A percentile compares a stretch with the other conserved stretches of the same genome.
Conservation (phyloP, 2,888 invertebrate genomes). For the Acleris literana region DNA sequence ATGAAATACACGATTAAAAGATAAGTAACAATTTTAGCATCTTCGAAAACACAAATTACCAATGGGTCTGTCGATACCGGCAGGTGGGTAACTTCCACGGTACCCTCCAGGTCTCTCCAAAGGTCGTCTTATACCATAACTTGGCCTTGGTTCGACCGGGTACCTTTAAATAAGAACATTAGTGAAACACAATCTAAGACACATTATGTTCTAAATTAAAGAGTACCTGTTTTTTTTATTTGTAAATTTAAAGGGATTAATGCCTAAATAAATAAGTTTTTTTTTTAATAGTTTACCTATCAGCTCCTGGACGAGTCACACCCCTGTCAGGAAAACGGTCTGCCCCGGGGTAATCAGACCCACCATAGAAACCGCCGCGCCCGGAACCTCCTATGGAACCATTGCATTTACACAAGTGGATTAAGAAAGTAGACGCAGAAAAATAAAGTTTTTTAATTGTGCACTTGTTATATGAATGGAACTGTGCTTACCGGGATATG, state of each 20-base stretch:
- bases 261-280: too few species aligned
- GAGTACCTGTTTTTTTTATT: too few species aligned
- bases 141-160: conserved; percentile 73
- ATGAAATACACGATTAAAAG: too few species aligned
- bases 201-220: background rate
- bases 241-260: too few species aligned
- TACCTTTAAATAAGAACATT: conserved; percentile 52
- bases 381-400: conserved; percentile 62
- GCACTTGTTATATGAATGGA: conserved; percentile 20
- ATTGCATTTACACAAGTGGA: conserved; percentile 19
- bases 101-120: conserved; percentile 78
- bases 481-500: conserved; percentile 76
- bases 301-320: conserved; percentile 71
- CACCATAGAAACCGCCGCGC: conserved; percentile 71
- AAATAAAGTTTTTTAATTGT: background rate
- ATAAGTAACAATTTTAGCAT: background rate
- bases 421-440: background rate
- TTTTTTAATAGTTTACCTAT: conserved; percentile 58
- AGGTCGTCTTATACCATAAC: conserved; percentile 65
- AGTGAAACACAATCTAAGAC: background rate
- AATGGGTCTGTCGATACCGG: conserved; percentile 70
- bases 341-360: conserved; percentile 62
- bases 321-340: conserved; percentile 78
- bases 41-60: conserved; percentile 48
- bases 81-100: conserved; percentile 76